These are phyloP conservation scores for Mus caroli DNA, from an alignment of 2,797 vertebrate species.

Conservation along the genomic window DNA sequence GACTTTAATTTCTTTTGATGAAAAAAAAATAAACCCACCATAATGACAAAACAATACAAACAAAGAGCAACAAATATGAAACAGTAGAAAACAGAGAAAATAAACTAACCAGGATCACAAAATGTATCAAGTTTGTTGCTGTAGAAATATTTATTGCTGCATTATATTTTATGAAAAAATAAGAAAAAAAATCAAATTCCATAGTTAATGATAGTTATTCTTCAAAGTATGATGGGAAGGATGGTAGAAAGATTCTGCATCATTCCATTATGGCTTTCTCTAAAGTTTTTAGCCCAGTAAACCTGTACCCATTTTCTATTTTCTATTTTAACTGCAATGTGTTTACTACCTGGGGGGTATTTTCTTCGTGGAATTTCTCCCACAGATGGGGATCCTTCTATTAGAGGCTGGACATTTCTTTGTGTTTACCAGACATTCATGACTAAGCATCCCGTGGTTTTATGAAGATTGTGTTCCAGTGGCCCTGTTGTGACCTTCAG, in stretches of 20 bases:
- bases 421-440: conserved; percentile 7
- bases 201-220: not conserved
- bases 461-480: not conserved
- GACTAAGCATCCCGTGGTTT: not conserved
- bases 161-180: not conserved
- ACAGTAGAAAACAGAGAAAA: not conserved
- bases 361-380: not conserved
- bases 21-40: not conserved
- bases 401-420: not conserved
- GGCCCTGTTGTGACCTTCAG: not conserved
- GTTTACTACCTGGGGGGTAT: fast-evolving
- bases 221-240: not conserved
- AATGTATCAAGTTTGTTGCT: not conserved
- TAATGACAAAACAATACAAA: not conserved
- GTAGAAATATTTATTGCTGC: not conserved
- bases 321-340: not conserved
- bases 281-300: fast-evolving
- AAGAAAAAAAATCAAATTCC: not conserved
- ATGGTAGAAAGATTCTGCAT: not conserved
- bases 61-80: not conserved
- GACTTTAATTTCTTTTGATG: not conserved
- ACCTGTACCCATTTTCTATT: not conserved
- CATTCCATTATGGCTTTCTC: not conserved
- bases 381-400: not conserved
- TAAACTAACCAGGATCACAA: not conserved